Percentiles rank a stretch among this genome's conserved stretches.
Evolutionary conservation across 2,113 vertebrate species (phyloP).

Genomic region (Arothron firmamentum): DNA sequence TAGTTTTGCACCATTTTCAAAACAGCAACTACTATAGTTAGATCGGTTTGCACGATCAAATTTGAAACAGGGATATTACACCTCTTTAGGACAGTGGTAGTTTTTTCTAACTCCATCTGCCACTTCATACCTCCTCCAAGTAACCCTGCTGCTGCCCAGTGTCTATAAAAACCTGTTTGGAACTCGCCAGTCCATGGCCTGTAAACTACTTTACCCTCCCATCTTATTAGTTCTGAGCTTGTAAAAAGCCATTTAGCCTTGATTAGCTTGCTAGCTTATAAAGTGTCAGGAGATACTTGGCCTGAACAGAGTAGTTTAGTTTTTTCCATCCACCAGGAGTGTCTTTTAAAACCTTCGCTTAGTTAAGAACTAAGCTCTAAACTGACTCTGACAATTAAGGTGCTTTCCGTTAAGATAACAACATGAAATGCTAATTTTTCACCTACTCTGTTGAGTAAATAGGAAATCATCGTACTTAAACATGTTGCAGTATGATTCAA

Average conservation of each 20-base stretch:
- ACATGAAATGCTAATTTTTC: too few relatives aligned
- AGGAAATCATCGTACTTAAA: background rate
- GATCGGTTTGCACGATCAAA: too few relatives aligned
- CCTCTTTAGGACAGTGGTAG: too few relatives aligned
- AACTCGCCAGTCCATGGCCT: slow-evolving; percentile 40
- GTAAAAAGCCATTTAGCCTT: slow-evolving; percentile 88
- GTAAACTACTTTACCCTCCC: slow-evolving; percentile 75
- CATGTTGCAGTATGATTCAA: too few relatives aligned
- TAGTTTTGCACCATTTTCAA: too few relatives aligned
- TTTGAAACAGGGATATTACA: too few relatives aligned
- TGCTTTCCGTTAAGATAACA: background rate
- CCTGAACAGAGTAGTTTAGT: slow-evolving; percentile 13
- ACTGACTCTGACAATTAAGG: background rate
- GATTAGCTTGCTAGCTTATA: slow-evolving; percentile 82
- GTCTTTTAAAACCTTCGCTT: too few relatives aligned
- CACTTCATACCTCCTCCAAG: slow-evolving; percentile 10
- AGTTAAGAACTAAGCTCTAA: too few relatives aligned
- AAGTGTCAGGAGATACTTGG: slow-evolving; percentile 62
- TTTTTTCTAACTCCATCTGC: too few relatives aligned
- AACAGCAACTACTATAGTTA: too few relatives aligned
- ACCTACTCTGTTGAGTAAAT: background rate
- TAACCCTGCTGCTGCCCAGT: slow-evolving; percentile 19
- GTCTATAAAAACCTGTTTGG: slow-evolving; percentile 49
- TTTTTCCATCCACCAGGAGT: background rate
- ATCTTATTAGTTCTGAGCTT: slow-evolving; percentile 80